Evolutionary conservation across 2,797 vertebrate genomes (phyloP), one percentile per base, ranked within the genome.

Genomic region (Lacerta agilis): DNA sequence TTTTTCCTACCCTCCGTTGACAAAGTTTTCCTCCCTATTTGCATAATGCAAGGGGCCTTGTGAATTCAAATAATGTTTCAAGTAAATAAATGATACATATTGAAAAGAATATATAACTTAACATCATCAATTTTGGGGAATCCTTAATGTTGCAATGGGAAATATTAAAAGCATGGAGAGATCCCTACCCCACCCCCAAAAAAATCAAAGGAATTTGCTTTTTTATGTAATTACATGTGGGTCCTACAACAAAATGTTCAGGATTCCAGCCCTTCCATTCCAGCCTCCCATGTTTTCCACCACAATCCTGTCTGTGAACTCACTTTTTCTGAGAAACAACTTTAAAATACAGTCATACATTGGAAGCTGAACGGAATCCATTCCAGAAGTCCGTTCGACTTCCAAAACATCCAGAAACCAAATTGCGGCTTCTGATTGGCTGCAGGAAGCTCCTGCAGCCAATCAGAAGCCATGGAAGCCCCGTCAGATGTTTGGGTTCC

Each of bases 1-100:
- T 3, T 1, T 27, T 7, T 13, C 8, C 25, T 41, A 11, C 2
- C 36, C 36, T 55, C 55, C 36, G 71, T 69, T 64, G 15, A 33
- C 5, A 66, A 15, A 8, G 2, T 80, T 87, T 29, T 4, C 38
- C 0, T 69, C 2, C 33, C 9, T 1, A 82, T 85, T 64, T 92
- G 20, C 38, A 90, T 87, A 80, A 2, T 77, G 11, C 18, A 79
- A 86, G 38, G 2, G 79, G 23, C 3, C 80, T 82, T 58, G 38
- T n/a, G 64, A 86, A 92, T 8, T 83, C 10, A 5, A 72, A 8
- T 84, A 82, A 87, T 80, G 17, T 5, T 81, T 17, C 41, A 18
- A 84, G 66, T 55, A 85, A 88, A 92, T 87, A 86, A 86, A 92
- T 83, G 72, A n/a, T 8, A 75, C 87, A 75, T 58, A 29, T 4